Evolutionary conservation across 2,113 vertebrate genomes (phyloP), one percentile per base, ranked within the genome.

Genomic region (Anguilla rostrata): DNA sequence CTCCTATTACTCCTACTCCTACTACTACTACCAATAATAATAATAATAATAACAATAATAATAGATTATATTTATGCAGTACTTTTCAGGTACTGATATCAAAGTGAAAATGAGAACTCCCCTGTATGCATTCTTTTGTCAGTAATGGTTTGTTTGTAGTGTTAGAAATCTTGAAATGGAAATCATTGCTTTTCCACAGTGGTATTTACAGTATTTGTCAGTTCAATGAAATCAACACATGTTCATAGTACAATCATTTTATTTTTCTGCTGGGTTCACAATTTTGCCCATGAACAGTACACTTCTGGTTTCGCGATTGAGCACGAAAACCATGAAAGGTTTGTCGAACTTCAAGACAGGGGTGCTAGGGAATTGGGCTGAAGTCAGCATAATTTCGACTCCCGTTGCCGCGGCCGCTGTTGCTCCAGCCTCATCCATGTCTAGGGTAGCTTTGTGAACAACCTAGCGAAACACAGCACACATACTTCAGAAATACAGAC

Each of bases 251-350:
- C 16, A 71, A 22, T 20, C 5, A 71, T 71, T 71, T n/a, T 71
- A 71, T 71, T 71, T 71, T n/a, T 57, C 79, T 26, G 83, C 90
- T 49, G 96, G 95, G 87, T 96, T 95, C 29, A 91, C 66, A 12
- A 95, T 94, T 87, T 93, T 95, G 78, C 95, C 96, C 87, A 95
- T 82, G 84, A 96, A 96, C 18, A 95, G 87, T 7, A 94, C 90
- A 78, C 90, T 90, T 11, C 89, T 84, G 85, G 92, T 91, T 82
- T 20, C 39, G 2, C 86, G 90, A 8, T 96, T 91, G 57, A 41
- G 40, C 81, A 96, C 90, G 39, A 94, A 0, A 3, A 93, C 86
- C 91, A 96, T 93, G 81, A 96, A 96, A 8, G 95, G 96, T 29
- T 78, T 92, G 82, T 96, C 49, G 81, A 96, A 95, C 85, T 85